Conservation (phyloP, 2,888 invertebrate genomes). For the Tipula unca region DNA sequence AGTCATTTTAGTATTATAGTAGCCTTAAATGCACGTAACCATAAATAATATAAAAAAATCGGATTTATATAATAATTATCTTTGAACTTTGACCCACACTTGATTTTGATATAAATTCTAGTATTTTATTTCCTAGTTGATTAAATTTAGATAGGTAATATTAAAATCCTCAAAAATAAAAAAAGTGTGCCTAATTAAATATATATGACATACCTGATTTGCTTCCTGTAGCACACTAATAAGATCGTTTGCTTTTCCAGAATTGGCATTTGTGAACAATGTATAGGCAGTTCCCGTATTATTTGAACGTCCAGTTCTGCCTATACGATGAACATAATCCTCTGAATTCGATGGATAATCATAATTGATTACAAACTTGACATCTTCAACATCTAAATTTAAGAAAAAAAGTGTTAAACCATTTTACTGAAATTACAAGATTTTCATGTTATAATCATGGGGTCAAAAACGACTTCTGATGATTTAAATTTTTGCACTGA, state of each 20-base stretch:
- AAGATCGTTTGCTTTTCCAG: constrained; percentile 84
- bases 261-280: constrained; percentile 85
- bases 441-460: neutral
- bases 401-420: constrained; percentile 21
- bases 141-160: no score
- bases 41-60: no score
- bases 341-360: constrained; percentile 96
- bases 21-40: no score
- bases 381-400: constrained; percentile 90
- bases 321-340: constrained; percentile 91
- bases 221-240: constrained; percentile 89
- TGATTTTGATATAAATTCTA: no score
- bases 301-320: constrained; percentile 87
- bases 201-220: constrained; percentile 57
- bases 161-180: no score
- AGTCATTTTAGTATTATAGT: no score
- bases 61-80: no score
- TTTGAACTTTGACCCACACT: no score
- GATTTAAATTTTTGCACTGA: neutral
- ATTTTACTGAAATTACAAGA: neutral
- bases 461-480: neutral
- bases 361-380: constrained; percentile 98
- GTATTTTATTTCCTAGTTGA: no score
- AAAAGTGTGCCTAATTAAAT: neutral
- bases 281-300: constrained; percentile 95